Evolutionary conservation across 2,888 invertebrate species (phyloP).

Genomic region (Strigamia maritima): DNA sequence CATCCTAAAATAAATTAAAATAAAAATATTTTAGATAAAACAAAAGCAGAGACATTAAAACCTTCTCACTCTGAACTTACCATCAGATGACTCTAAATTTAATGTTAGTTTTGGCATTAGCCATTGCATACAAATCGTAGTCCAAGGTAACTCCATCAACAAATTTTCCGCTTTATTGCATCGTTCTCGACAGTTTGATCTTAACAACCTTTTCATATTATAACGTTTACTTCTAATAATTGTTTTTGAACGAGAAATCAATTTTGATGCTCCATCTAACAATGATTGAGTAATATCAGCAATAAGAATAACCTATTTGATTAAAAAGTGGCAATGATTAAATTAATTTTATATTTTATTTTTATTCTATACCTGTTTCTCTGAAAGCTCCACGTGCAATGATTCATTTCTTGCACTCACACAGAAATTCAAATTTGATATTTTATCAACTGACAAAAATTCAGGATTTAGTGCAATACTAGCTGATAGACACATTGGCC

Average conservation of each 20-base stretch:
- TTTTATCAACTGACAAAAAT: conserved; percentile 49
- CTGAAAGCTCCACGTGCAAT: conserved; percentile 63
- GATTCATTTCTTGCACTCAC: conserved; percentile 78
- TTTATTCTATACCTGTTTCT: conserved; percentile 62
- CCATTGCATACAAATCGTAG: conserved; percentile 78
- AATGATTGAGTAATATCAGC: background rate
- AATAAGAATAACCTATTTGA: background rate
- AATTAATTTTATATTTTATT: no score
- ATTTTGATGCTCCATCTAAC: conserved; percentile 27
- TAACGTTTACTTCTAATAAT: background rate
- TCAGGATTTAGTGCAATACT: conserved; percentile 64
- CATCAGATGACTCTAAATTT: conserved; percentile 50
- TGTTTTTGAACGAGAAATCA: conserved; percentile 41
- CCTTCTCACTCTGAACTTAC: background rate
- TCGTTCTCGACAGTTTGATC: background rate
- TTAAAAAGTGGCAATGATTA: no score
- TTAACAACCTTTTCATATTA: background rate
- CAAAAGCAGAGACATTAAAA: no score
- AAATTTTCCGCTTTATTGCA: background rate
- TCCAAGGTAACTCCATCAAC: conserved; percentile 37
- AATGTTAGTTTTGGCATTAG: conserved; percentile 73
- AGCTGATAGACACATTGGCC: conserved; percentile 58
- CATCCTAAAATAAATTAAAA: conserved; percentile 41
- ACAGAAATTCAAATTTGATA: conserved; percentile 57
- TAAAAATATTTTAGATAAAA: no score